phyloP scores from a whole-genome alignment of 2,888 invertebrate genomes.

The Drosophila kuntzei region DNA sequence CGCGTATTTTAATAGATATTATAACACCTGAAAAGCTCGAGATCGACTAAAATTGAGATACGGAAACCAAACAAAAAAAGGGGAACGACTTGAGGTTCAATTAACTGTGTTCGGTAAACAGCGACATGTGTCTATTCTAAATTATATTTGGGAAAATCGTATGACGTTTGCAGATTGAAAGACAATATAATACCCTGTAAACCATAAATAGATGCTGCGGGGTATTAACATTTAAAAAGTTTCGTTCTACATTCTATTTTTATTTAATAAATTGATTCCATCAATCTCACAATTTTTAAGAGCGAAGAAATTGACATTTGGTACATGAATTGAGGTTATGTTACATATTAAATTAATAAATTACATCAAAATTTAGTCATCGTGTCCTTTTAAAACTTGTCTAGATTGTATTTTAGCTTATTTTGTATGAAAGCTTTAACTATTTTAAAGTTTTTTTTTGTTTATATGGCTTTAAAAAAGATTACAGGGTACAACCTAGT shows the following conservation, averaged over 20 bases:
- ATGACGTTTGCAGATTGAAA: constrained; percentile 1
- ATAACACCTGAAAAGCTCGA: constrained; percentile 5
- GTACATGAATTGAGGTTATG: background rate
- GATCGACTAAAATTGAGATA: constrained; percentile 9
- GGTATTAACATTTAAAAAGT: background rate
- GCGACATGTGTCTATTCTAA: constrained; percentile 3
- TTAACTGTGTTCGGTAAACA: constrained; percentile 9
- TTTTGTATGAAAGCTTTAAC: no score
- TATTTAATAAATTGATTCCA: background rate
- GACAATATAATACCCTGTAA: constrained; percentile 7
- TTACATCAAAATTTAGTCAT: background rate
- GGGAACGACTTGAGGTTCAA: constrained; percentile 2
- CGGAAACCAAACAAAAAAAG: background rate
- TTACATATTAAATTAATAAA: background rate
- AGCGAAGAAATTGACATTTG: no score
- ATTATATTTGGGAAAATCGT: constrained; percentile 1
- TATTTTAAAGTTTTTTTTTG: background rate
- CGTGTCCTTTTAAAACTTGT: background rate
- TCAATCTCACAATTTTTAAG: background rate
- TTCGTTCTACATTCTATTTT: background rate
- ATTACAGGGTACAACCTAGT: constrained; percentile 7
- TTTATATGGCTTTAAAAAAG: background rate
- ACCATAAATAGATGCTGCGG: no score
- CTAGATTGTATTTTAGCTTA: background rate
- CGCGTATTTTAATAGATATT: background rate